A percentile compares a stretch with the other conserved stretches of the same genome.
Conservation (phyloP, 2,113 vertebrate genomes). For the Amblyornis subalaris region DNA sequence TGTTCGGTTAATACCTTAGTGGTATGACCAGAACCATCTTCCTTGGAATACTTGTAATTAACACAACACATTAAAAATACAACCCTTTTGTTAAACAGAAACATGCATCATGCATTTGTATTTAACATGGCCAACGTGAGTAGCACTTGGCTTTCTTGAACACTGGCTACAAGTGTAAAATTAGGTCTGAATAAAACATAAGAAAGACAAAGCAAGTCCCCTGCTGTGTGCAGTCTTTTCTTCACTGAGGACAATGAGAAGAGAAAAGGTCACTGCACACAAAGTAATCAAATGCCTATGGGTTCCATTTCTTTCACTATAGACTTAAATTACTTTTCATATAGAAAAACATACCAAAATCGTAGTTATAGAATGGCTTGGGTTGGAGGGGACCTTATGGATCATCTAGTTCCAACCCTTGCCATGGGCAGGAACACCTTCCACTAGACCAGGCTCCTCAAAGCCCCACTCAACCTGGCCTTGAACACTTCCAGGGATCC, state of each 20-base stretch:
- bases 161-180: not conserved
- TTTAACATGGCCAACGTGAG: not conserved
- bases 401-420: not conserved
- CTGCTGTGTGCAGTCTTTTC: not conserved
- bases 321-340: not conserved
- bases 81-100: not conserved
- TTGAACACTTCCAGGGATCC: not conserved
- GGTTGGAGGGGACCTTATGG: not conserved
- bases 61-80: not conserved
- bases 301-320: not conserved
- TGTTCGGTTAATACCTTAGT: not conserved
- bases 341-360: not conserved
- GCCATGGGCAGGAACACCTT: not conserved
- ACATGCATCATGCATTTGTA: not conserved
- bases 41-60: not conserved
- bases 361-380: not conserved
- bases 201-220: not conserved
- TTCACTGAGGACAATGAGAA: not conserved
- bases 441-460: not conserved
- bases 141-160: not conserved
- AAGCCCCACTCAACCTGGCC: not conserved
- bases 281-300: not conserved
- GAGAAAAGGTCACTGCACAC: not conserved
- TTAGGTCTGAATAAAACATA: not conserved
- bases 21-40: not conserved